Conservation (phyloP, 2,888 invertebrate species). For the Chydorus sphaericus region DNA sequence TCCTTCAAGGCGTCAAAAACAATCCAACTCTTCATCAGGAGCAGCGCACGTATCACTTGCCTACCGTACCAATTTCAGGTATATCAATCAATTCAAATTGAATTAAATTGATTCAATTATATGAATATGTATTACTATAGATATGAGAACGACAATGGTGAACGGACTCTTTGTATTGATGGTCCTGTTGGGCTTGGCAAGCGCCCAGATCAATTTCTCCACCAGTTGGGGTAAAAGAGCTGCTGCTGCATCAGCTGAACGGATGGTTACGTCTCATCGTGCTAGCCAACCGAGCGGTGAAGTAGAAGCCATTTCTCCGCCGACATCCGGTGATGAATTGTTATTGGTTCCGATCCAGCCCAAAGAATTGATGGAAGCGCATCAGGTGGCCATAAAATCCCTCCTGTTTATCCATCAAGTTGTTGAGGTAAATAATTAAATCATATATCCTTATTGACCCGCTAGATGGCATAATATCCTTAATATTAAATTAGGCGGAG, state of each 20-base stretch:
- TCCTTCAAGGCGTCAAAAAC: no score
- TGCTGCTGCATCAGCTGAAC: background rate
- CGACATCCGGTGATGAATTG: background rate
- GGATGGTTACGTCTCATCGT: no score
- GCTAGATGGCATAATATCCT: background rate
- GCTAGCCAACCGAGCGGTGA: background rate
- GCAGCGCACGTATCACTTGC: no score
- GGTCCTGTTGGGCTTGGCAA: background rate
- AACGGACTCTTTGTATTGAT: background rate
- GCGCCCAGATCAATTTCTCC: conserved; percentile 40
- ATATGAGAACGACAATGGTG: background rate
- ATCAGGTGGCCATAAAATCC: background rate
- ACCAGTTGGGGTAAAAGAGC: conserved; percentile 39
- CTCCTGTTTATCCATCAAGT: background rate
- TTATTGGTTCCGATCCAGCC: background rate
- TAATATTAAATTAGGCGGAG: no score
- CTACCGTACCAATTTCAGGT: no score
- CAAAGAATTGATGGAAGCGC: background rate
- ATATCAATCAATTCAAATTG: no score
- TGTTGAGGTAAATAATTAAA: background rate
- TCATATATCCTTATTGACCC: background rate
- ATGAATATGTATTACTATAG: background rate
- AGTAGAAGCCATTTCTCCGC: background rate
- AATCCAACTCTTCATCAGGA: no score
- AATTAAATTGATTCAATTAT: background rate